Conservation (phyloP, 1,140 invertebrate genomes). For the Chironomus tepperi region DNA sequence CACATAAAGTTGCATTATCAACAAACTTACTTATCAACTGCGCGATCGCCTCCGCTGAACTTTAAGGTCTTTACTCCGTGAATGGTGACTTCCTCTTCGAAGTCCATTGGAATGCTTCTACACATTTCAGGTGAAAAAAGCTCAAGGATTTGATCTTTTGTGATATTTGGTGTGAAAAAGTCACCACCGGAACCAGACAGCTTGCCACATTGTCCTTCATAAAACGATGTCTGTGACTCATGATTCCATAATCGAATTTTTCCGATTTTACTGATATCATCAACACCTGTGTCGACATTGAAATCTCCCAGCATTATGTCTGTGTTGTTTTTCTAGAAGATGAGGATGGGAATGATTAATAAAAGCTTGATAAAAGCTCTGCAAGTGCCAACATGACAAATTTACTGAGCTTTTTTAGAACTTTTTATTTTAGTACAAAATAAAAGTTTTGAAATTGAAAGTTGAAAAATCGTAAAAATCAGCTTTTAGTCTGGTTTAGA, state of each 20-base stretch:
- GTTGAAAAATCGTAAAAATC: too few species aligned
- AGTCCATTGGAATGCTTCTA: conserved; percentile 50
- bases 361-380: neutral
- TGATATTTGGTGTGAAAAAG: conserved; percentile 57
- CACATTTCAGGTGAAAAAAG: conserved; percentile 63
- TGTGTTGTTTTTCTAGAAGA: conserved; percentile 61
- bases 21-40: conserved; percentile 45
- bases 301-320: conserved; percentile 58
- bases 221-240: conserved; percentile 48
- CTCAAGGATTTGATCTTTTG: conserved; percentile 47
- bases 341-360: neutral
- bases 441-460: too few species aligned
- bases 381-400: too few species aligned
- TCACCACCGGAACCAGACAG: conserved; percentile 63
- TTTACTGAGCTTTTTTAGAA: too few species aligned
- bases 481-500: too few species aligned
- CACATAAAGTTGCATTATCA: neutral
- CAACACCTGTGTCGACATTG: conserved; percentile 60
- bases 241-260: conserved; percentile 60
- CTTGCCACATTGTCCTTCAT: conserved; percentile 46
- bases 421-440: too few species aligned
- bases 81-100: conserved; percentile 42
- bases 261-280: conserved; percentile 51
- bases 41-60: conserved; percentile 44
- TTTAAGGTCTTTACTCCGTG: conserved; percentile 48